A percentile compares a stretch with the other conserved stretches of the same genome.
Evolutionary conservation across 2,797 vertebrate genomes (phyloP).

Genomic region (Scarus forsteni): DNA sequence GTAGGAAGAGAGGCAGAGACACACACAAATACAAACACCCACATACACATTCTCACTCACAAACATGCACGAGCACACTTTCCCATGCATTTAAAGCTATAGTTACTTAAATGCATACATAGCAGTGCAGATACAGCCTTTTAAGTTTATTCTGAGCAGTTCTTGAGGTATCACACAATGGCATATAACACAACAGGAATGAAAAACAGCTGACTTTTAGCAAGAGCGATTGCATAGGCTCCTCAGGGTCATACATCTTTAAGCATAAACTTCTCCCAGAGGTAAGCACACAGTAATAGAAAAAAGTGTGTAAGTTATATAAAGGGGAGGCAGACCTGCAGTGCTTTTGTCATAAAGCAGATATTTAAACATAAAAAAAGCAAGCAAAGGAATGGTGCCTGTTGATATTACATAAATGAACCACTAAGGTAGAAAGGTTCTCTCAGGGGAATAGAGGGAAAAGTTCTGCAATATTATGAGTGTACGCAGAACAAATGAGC

Average conservation of each 20-base stretch:
- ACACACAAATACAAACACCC: slow-evolving; percentile 6
- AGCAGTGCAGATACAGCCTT: slow-evolving; percentile 14
- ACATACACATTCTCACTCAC: slow-evolving; percentile 6
- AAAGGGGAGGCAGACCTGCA: slow-evolving; percentile 43
- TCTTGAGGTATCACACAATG: slow-evolving; percentile 28
- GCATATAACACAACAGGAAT: slow-evolving; percentile 30
- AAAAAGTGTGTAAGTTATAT: slow-evolving; percentile 38
- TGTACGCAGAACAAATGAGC: too few relatives aligned
- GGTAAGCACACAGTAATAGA: slow-evolving; percentile 10
- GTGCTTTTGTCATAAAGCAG: slow-evolving; percentile 47
- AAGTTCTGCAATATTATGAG: neutral
- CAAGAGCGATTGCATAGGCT: slow-evolving; percentile 60
- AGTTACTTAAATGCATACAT: slow-evolving; percentile 7
- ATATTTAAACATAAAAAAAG: slow-evolving; percentile 62
- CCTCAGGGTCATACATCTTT: slow-evolving; percentile 38
- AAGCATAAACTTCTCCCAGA: slow-evolving; percentile 36
- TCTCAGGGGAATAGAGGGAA: neutral
- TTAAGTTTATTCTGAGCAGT: slow-evolving; percentile 34
- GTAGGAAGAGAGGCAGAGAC: slow-evolving; percentile 13
- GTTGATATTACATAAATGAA: slow-evolving; percentile 27
- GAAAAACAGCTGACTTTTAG: slow-evolving; percentile 40
- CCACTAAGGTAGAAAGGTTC: slow-evolving; percentile 15
- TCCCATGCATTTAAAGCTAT: slow-evolving; percentile 5
- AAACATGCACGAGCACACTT: neutral
- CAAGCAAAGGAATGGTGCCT: slow-evolving; percentile 19